Evolutionary conservation across 2,797 vertebrate species (phyloP), one percentile per base, ranked within the genome.

Genomic region (Coregonus ussuriensis): DNA sequence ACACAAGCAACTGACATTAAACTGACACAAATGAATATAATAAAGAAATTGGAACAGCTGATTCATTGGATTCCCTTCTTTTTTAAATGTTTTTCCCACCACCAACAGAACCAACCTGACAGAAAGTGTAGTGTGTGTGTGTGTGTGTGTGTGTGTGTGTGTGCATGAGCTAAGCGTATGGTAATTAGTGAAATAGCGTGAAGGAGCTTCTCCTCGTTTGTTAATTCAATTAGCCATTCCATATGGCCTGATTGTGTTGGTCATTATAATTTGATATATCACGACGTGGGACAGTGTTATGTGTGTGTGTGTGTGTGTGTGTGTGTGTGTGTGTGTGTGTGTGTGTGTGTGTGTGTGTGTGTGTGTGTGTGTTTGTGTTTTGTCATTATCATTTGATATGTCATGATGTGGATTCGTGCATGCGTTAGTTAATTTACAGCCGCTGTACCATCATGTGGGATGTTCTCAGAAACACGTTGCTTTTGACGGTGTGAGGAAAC

Each of bases 371-470:
- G 47, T 51, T 51, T 51, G 47, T 51, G 47, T 51, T 25, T 4
- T 14, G 13, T 54, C 53, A 47, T 9, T 47, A 47, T 47, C 41
- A 9, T 47, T 7, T 47, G 41, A 47, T 11, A 7, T 47, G 41
- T 9, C 7, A 9, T 88, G 77, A 86, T 82, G 72, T 81, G 76
- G 73, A 76, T 82, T 72, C 71, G 51, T n/a, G 80, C 78, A 79
- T 86, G 75, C 85, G 67, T 85, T 31, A 82, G 79, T 76, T 89
- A 72, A 88, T 88, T 87, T 84, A 74, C 82, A 81, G 76, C 74
- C 81, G 83, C 87, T 59, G 89, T 85, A 84, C 84, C 74, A 74
- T 77, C 47, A 41, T 71, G 21, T 15, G 41, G 6, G 66, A n/a
- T 14, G 71, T 16, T 72, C 25, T 56, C 51, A 79, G 78, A 77